A percentile compares a stretch with the other conserved stretches of the same genome.
phyloP scores from a whole-genome alignment of 2,797 vertebrate genomes.

The Cyclopterus lumpus region DNA sequence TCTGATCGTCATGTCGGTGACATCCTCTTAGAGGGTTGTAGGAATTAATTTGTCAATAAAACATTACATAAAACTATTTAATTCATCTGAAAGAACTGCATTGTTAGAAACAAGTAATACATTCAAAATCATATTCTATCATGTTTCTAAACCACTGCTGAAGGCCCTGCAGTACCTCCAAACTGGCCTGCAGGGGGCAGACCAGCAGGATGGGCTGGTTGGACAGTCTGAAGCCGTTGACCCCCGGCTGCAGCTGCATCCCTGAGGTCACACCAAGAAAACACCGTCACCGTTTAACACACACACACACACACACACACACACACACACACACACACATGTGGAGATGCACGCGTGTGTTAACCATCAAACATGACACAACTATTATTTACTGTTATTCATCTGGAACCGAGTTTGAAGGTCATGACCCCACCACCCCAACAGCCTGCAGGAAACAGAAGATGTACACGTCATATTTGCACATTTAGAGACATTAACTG shows the following conservation, averaged over 20 bases:
- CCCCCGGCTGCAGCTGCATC: conserved; percentile 87
- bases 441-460: conserved; percentile 78
- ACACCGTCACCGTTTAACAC: not conserved
- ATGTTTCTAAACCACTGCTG: no score
- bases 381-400: conserved; percentile 86
- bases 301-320: not conserved
- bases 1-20: not conserved
- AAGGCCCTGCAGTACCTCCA: conserved; percentile 90
- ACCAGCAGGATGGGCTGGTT: conserved; percentile 94
- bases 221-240: conserved; percentile 91
- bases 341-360: no score
- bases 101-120: no score
- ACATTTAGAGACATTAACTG: not conserved
- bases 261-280: conserved; percentile 52
- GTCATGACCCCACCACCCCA: conserved; percentile 95
- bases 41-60: no score
- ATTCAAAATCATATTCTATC: no score
- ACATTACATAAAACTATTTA: no score
- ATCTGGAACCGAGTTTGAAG: conserved; percentile 90
- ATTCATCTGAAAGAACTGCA: no score
- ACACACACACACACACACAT: not conserved
- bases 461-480: no score
- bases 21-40: no score
- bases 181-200: conserved; percentile 92
- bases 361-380: not conserved